Base-by-base conservation (phyloP, 2,888 invertebrate species). In the Subacronicta megacephala region DNA sequence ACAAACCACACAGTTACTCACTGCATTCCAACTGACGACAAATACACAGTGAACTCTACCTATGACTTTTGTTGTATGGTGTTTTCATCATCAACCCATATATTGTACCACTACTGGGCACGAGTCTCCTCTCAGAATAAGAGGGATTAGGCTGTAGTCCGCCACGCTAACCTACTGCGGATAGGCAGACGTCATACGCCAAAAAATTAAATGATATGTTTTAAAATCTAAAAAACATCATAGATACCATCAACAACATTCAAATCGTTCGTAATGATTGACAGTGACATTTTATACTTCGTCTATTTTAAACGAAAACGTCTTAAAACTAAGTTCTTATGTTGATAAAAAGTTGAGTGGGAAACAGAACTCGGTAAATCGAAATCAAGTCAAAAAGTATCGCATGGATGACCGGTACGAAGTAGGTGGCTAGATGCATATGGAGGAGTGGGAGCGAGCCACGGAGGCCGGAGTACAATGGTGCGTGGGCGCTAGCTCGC, bases 401-500 rank as follows among this genome's bases (percentile, higher is more conserved):
- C 47, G 51, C 45, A 53, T 52, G 54, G 57, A 41, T 57, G 36
- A 40, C 29, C 36, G 40, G 23, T 40, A 41, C 50, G 33, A 40
- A 46, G 51, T 73, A 62, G 57, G 46, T 61, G 16, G 42, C 50
- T 52, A 62, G 69, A 54, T 65, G 70, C 70, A 31, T 69, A 66
- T 55, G 68, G 62, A 60, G 62, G 56, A 49, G 50, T 59, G 41
- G 51, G 62, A 46, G 53, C 62, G 58, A 75, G 72, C 52, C 60
- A 47, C 31, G 46, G 50, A 29, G 51, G 59, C 47, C 35, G 46
- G 50, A 29, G 51, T 61, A 63, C 70, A 74, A 77, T 74, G 58
- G 62, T 52, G 77, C 70, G 77, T 76, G 72, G 75, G 77, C 65
- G 67, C 52, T 49, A 51, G 33, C 47, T 37, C 45, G 52, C 54